phyloP scores from a whole-genome alignment of 2,113 vertebrate genomes.

The Pygoscelis adeliae region DNA sequence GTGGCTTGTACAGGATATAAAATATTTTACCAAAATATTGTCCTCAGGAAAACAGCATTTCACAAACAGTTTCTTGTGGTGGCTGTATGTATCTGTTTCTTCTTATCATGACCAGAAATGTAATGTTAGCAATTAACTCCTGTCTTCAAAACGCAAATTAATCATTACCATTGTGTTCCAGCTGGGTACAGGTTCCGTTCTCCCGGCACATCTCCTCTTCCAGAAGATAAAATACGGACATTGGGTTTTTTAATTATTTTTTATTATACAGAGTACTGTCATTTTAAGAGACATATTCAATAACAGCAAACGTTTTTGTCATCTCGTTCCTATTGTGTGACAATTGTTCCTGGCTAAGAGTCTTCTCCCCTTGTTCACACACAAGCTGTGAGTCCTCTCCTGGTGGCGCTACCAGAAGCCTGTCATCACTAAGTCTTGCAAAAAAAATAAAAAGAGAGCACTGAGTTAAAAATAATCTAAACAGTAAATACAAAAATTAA shows the following conservation, averaged over 20 bases:
- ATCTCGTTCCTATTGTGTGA: background rate
- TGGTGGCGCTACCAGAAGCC: background rate
- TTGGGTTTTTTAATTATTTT: conserved; percentile 10
- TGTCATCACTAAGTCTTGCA: conserved; percentile 25
- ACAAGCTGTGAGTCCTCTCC: conserved; percentile 26
- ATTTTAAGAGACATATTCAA: background rate
- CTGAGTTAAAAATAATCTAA: conserved; percentile 31
- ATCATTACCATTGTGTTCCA: background rate
- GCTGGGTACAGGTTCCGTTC: background rate
- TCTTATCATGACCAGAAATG: background rate
- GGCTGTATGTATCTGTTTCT: background rate
- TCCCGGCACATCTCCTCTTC: background rate
- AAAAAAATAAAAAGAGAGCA: background rate
- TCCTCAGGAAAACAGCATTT: conserved; percentile 33
- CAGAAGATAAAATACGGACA: background rate
- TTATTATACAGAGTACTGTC: conserved; percentile 42
- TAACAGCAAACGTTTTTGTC: background rate
- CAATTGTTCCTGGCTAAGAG: conserved; percentile 12
- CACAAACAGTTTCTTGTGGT: background rate
- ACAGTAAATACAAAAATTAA: conserved; percentile 15
- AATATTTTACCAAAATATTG: conserved; percentile 24
- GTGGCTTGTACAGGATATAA: background rate
- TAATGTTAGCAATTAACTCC: background rate
- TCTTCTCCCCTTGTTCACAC: conserved; percentile 23
- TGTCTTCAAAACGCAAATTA: background rate